phyloP scores from a whole-genome alignment of 2,888 invertebrate genomes.

The Oscheius myriophilus region DNA sequence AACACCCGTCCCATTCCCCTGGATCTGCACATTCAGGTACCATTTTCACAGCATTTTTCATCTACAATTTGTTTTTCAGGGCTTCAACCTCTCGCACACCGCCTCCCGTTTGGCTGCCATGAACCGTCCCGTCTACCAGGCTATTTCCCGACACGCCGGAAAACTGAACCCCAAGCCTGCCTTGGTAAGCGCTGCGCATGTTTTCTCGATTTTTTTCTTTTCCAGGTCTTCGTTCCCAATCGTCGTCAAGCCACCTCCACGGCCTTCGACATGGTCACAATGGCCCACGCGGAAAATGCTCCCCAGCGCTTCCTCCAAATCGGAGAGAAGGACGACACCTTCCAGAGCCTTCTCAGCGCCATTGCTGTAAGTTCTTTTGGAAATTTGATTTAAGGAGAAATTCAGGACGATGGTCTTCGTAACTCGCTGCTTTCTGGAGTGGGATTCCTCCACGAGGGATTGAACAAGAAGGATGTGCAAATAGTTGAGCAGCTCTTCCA shows the following conservation, averaged over 20 bases:
- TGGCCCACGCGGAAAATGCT: constrained; percentile 88
- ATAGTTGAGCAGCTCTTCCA: constrained; percentile 92
- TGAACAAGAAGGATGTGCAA: constrained; percentile 84
- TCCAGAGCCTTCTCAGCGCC: constrained; percentile 77
- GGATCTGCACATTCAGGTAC: constrained; percentile 86
- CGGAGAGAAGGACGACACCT: constrained; percentile 62
- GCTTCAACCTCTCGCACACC: constrained; percentile 96
- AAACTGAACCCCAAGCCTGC: constrained; percentile 80
- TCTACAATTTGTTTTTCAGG: constrained; percentile 74
- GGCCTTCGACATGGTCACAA: constrained; percentile 92
- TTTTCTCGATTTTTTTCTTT: neutral
- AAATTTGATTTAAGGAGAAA: constrained; percentile 67
- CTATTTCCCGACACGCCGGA: constrained; percentile 77
- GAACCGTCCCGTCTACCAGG: constrained; percentile 96
- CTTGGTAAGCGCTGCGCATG: constrained; percentile 73
- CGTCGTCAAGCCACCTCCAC: constrained; percentile 77
- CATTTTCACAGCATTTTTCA: too few relatives aligned
- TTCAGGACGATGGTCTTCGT: constrained; percentile 86
- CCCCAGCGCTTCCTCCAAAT: constrained; percentile 86
- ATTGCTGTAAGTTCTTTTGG: constrained; percentile 76
- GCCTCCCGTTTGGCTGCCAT: constrained; percentile 94
- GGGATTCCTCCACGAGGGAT: constrained; percentile 95
- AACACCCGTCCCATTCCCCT: constrained; percentile 93
- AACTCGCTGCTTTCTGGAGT: constrained; percentile 94
- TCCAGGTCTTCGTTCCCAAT: constrained; percentile 82